Evolutionary conservation across 2,888 invertebrate species (phyloP), one percentile per base, ranked within the genome.

Genomic region (Elegia similella): DNA sequence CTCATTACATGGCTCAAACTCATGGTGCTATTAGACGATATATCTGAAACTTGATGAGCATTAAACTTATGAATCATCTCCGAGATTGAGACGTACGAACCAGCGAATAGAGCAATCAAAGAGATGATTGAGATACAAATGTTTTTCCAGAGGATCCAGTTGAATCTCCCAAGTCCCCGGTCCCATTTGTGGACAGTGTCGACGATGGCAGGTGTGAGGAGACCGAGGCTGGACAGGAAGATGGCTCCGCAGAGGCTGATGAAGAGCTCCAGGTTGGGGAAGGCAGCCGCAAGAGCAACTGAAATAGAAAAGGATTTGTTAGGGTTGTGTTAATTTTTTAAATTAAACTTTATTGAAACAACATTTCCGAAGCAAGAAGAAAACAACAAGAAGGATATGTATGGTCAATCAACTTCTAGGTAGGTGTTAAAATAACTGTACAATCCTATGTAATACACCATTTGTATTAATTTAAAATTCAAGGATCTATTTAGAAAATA

Each of bases 221-320:
- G 93, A 1, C 98, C 97, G 52, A 95, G 90, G 47, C 93, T 93
- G 2, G 95, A 95, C 60, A 95, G 93, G 70, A 94, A 94, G 56
- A 94, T 92, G 2, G 98, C 95, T 0, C 98, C 98, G 6, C 97
- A 96, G 42, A 98, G 89, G 53, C 96, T 95, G 73, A 98, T 98
- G 76, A 98, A 96, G 0, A 97, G 93, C 57, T 96, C 97, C 67
- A 98, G 82, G 70, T 97, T 93, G 0, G 97, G 97, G 52, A 98
- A 96, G 1, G 95, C 93, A 0, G 95, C 94, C 0, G 97, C 96
- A 46, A 97, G 78, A 2, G 93, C 93, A 72, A 96, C 96, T 93
- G 93, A 74, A 68, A 91, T 50, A 52, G 60, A 57, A 59, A 53
- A 61, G 34, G 55, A 60, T 10, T 8, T 3, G 23, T 23, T n/a